Conservation (phyloP, 2,888 invertebrate genomes). For the Pyralis farinalis region DNA sequence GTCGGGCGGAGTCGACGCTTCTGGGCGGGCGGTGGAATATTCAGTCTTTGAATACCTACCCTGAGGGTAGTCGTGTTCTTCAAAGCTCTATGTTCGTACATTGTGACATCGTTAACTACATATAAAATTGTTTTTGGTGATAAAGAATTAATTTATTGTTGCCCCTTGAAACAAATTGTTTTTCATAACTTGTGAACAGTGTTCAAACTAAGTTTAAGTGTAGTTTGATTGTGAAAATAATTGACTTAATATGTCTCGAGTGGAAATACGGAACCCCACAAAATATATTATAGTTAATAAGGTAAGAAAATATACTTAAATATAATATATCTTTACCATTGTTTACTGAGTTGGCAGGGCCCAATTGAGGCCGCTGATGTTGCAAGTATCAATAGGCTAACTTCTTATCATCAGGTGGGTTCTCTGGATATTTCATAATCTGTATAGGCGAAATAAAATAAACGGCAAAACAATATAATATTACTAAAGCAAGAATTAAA, state of each 20-base stretch:
- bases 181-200: slow-evolving; percentile 30
- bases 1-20: background rate
- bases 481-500: too few relatives aligned
- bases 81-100: background rate
- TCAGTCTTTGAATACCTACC: slow-evolving; percentile 1
- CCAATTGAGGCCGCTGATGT: too few relatives aligned
- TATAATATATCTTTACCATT: too few relatives aligned
- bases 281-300: slow-evolving; percentile 52
- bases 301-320: slow-evolving; percentile 38
- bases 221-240: slow-evolving; percentile 56
- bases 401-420: too few relatives aligned
- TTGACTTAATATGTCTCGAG: slow-evolving; percentile 56
- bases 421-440: too few relatives aligned
- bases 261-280: slow-evolving; percentile 48
- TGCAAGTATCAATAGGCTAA: too few relatives aligned
- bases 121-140: background rate
- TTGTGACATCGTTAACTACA: slow-evolving; percentile 2
- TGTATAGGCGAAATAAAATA: too few relatives aligned
- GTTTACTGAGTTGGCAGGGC: too few relatives aligned
- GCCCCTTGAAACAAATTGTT: slow-evolving; percentile 3
- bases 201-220: slow-evolving; percentile 45
- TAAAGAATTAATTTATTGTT: background rate
- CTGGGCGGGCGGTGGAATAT: background rate
- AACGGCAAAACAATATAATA: too few relatives aligned
- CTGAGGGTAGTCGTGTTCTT: slow-evolving; percentile 1